These are phyloP conservation scores for Napeogenes inachia DNA, from an alignment of 2,888 invertebrate genomes.

Conservation along the genomic window DNA sequence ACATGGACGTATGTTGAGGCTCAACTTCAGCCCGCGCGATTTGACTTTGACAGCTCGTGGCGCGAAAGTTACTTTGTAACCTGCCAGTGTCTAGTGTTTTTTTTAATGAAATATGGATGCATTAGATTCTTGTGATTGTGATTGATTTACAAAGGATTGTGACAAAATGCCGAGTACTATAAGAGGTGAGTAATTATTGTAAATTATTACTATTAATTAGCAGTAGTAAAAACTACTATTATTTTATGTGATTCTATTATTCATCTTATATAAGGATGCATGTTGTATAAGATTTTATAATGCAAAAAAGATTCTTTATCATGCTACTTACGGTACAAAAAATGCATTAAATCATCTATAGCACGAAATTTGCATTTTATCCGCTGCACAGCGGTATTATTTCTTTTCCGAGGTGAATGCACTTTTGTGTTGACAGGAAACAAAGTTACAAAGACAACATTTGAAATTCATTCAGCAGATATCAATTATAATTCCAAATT, in stretches of 20 bases:
- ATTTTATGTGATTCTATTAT: neutral
- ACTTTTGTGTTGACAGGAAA: conserved; percentile 57
- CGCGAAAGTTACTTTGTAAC: conserved; percentile 33
- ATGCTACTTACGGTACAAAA: conserved; percentile 12
- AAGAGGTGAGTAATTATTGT: conserved; percentile 57
- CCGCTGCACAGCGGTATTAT: conserved; percentile 22
- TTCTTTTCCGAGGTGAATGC: conserved; percentile 45
- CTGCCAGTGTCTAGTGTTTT: conserved; percentile 31
- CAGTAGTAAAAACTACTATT: neutral
- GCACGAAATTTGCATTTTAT: conserved; percentile 27
- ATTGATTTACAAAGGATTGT: conserved; percentile 42
- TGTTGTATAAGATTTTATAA: neutral
- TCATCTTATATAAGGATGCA: too few relatives aligned
- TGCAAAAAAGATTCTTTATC: conserved; percentile 9
- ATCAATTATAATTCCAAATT: conserved; percentile 44
- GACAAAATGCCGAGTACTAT: conserved; percentile 75
- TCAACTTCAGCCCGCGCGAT: conserved; percentile 35
- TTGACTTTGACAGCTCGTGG: conserved; percentile 53
- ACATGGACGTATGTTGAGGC: conserved; percentile 57
- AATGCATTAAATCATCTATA: conserved; percentile 25
- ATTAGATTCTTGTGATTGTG: conserved; percentile 33
- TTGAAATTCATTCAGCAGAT: conserved; percentile 50
- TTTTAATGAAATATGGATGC: conserved; percentile 30
- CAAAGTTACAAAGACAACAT: conserved; percentile 40
- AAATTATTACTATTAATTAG: neutral